These are phyloP conservation scores for Eristalis tenax DNA, from an alignment of 2,888 invertebrate genomes.

Conservation along the genomic window DNA sequence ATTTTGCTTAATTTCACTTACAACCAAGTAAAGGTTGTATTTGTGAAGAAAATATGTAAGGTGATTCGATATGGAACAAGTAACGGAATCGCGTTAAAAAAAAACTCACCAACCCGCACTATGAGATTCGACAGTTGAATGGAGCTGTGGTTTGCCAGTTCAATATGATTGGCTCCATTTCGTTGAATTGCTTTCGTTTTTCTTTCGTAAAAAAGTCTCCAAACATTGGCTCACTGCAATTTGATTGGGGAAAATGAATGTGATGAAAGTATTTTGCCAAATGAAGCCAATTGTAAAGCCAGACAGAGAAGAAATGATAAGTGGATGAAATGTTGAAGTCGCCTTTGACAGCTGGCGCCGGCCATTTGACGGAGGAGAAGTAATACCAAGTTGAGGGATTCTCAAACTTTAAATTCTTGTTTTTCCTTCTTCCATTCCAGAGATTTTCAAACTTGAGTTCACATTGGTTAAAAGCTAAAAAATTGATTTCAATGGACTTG, in stretches of 20 bases:
- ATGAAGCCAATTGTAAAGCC: not conserved
- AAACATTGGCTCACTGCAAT: constrained; percentile 24
- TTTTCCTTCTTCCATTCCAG: not conserved
- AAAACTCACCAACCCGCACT: constrained; percentile 19
- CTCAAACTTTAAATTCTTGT: not conserved
- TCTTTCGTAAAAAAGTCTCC: constrained; percentile 21
- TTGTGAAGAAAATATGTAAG: not conserved
- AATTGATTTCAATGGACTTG: not conserved
- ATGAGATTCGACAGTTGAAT: constrained; percentile 50
- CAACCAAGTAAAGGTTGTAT: not conserved
- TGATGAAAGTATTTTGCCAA: not conserved
- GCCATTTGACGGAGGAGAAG: constrained; percentile 19
- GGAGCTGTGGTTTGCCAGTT: constrained; percentile 1
- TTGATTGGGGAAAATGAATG: constrained; percentile 19
- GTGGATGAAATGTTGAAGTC: not conserved
- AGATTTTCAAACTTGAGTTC: no score
- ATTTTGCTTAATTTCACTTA: not conserved
- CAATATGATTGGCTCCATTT: constrained; percentile 5
- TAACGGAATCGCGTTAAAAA: not conserved
- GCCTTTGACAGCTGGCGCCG: constrained; percentile 28
- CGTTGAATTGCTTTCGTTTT: constrained; percentile 17
- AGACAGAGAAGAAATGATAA: not conserved
- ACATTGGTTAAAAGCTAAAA: no score
- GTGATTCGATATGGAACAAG: not conserved
- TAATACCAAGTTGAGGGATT: not conserved